A percentile compares a stretch with the other conserved stretches of the same genome.
Conservation (phyloP, 2,113 vertebrate species). For the Poicephalus meyeri region DNA sequence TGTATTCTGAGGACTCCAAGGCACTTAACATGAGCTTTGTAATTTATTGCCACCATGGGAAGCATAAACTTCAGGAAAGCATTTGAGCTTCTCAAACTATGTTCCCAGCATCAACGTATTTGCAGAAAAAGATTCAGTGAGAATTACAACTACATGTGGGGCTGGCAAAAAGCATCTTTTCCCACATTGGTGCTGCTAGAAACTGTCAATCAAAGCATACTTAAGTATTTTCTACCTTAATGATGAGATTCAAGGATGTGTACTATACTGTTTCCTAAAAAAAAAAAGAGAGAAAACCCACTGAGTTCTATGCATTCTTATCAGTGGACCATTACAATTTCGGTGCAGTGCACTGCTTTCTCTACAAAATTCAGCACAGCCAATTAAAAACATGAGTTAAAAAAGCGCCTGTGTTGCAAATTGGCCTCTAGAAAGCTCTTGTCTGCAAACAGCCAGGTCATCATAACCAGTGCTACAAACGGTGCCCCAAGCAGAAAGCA, state of each 20-base stretch:
- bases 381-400: background rate
- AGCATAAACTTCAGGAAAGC: constrained; percentile 40
- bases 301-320: background rate
- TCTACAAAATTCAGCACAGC: background rate
- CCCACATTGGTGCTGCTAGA: background rate
- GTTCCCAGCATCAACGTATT: constrained; percentile 43
- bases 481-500: background rate
- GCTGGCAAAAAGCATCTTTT: constrained; percentile 22
- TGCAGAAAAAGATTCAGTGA: constrained; percentile 46
- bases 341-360: background rate
- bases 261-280: constrained; percentile 16
- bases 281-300: background rate
- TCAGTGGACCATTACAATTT: background rate
- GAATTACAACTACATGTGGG: constrained; percentile 11
- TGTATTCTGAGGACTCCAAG: constrained; percentile 22
- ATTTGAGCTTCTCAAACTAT: constrained; percentile 20
- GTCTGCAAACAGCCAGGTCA: background rate
- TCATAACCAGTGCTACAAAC: background rate
- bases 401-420: background rate
- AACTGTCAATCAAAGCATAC: background rate
- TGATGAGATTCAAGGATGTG: background rate
- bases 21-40: constrained; percentile 27
- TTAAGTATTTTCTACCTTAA: constrained; percentile 47
- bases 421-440: background rate
- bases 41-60: constrained; percentile 52